These are phyloP conservation scores for Campoletis sonorensis DNA, from an alignment of 1,140 invertebrate genomes.

Conservation along the genomic window DNA sequence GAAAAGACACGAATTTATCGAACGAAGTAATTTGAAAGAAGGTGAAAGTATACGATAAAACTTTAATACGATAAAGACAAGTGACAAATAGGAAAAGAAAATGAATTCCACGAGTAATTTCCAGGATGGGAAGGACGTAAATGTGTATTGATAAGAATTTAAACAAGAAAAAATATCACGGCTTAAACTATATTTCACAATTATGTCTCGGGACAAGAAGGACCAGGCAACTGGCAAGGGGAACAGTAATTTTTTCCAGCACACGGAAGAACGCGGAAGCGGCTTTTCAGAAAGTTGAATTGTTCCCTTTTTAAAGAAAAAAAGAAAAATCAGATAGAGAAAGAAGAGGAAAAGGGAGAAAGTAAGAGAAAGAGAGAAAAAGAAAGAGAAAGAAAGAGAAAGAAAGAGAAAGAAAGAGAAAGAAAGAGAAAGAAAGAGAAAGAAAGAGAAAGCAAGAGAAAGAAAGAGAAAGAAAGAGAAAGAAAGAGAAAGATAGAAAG, in stretches of 20 bases:
- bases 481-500: no score
- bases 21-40: no score
- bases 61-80: no score
- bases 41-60: no score
- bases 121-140: no score
- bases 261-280: conserved; percentile 24
- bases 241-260: conserved; percentile 35
- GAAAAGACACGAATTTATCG: no score
- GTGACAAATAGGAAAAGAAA: no score
- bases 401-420: background rate
- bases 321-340: background rate
- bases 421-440: background rate
- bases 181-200: background rate
- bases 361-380: background rate
- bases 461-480: background rate
- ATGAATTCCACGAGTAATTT: no score
- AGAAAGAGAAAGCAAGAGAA: no score
- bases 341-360: background rate
- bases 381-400: background rate
- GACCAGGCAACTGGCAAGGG: background rate
- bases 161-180: no score
- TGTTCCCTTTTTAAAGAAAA: background rate
- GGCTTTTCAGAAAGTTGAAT: conserved; percentile 38
- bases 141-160: no score
- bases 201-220: background rate